Conservation (phyloP, 2,888 invertebrate species). For the Nemotelus pantherinus region DNA sequence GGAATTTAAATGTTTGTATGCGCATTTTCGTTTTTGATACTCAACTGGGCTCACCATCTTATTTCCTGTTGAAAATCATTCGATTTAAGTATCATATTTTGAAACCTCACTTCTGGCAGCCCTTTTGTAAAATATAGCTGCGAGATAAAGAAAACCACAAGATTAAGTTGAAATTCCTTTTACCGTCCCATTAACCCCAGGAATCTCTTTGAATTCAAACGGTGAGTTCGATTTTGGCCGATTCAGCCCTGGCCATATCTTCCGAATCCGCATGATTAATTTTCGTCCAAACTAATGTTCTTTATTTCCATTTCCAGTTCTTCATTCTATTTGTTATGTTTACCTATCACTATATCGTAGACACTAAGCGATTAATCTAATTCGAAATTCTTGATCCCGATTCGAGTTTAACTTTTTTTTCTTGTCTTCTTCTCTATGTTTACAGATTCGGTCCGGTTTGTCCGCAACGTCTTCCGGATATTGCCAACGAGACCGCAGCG, state of each 20-base stretch:
- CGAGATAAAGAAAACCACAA: too few relatives aligned
- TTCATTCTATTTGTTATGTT: neutral
- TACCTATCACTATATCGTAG: neutral
- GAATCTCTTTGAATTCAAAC: too few relatives aligned
- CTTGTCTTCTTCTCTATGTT: neutral
- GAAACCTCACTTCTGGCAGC: too few relatives aligned
- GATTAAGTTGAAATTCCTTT: too few relatives aligned
- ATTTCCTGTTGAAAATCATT: too few relatives aligned
- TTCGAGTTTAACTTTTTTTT: conserved; percentile 30
- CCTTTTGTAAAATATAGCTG: too few relatives aligned
- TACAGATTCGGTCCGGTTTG: conserved; percentile 86
- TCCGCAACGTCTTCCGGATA: conserved; percentile 89
- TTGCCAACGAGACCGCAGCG: conserved; percentile 84
- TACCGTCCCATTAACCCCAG: too few relatives aligned
- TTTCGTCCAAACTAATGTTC: conserved; percentile 16
- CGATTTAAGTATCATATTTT: too few relatives aligned
- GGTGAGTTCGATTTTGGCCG: too few relatives aligned
- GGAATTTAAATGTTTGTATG: too few relatives aligned
- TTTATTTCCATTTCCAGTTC: neutral
- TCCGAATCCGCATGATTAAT: conserved; percentile 32
- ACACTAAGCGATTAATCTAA: conserved; percentile 14
- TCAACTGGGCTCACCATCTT: too few relatives aligned
- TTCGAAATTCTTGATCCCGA: neutral
- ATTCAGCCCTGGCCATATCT: neutral
- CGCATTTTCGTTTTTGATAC: too few relatives aligned